Evolutionary conservation across 2,113 vertebrate species (phyloP), one percentile per base, ranked within the genome.

Genomic region (Mus pahari): DNA sequence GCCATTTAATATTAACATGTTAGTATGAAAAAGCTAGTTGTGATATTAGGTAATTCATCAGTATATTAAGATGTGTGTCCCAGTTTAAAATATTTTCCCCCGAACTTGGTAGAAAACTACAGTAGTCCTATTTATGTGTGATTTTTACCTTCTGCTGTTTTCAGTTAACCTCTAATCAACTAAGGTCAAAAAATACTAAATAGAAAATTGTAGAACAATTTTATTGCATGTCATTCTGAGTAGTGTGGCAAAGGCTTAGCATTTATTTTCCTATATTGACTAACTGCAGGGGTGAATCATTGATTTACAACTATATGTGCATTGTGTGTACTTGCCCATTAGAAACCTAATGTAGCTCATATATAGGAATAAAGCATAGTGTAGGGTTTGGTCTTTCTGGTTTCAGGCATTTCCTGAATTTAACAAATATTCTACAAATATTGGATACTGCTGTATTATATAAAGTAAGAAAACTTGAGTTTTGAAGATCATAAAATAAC

Each of bases 21-120:
- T 96, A 90, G 70, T 86, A 31, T 64, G 53, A 36, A 83, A 86
- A 88, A 42, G 88, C 2, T 84, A 81, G 24, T 71, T 91, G 36
- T 17, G 77, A 50, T 62, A 91, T 88, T 73, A 42, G 10, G 14
- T 78, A 24, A 70, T 89, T 71, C 24, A 11, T 78, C 66, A 94
- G 48, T 74, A 36, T 5, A 10, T 36, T 79, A 60, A 31, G 36
- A 62, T 86, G 79, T 64, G 9, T 94, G 64, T 75, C 7, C 17
- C n/a, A 68, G 20, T 79, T 89, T 89, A 84, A 82, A 84, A 8
- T 86, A 53, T 74, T 75, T 81, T 89, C 74, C 3, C 62, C 28
- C 55, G 39, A 96, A 2, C 45, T 87, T 93, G 89, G 82, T 6
- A 74, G 39, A 92, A 93, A 82, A 92, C 33, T 42, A 64, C 5